Evolutionary conservation across 2,888 invertebrate species (phyloP), one percentile per base, ranked within the genome.

Genomic region (Aradus depressus): DNA sequence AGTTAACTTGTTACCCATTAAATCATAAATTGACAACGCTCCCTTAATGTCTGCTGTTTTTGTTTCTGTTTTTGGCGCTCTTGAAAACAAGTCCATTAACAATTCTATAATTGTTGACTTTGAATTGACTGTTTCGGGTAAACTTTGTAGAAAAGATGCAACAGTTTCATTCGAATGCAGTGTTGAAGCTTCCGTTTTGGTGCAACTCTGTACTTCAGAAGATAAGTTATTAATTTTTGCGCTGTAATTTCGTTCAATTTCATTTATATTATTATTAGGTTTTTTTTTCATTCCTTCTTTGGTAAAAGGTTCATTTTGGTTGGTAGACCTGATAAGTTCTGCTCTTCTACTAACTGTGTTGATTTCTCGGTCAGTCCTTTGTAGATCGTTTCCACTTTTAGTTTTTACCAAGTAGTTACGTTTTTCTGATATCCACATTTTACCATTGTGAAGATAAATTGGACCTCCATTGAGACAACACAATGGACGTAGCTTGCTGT

Each of bases 391-490:
- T n/a, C n/a, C n/a, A n/a, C n/a, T n/a, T n/a, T n/a, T n/a, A 23
- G 35, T 37, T 2, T 18, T 47, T 2, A 47, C 47, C 26, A 34
- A 32, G 35, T 22, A 41, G 21, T 43, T 42, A 34, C 18, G 35
- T 16, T 38, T 42, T 18, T 50, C 38, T 18, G 41, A 42, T 26
- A 50, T 37, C 34, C 41, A 21, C 19, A 31, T 41, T n/a, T 25
- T 26, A 21, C 50, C 50, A 34, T 42, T 50, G n/a, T 25, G 5
- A 8, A 50, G 32, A 35, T 50, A 50, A 16, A 50, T 50, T 21
- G 42, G 42, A 14, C 22, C 38, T 14, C 50, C 50, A 42, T 42
- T 50, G 4, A 31, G 31, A 35, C 41, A 42, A 25, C 50, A 50
- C 14, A 41, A 25, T 1, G 50, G 50, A 25, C 41, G 35, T 3